Evolutionary conservation across 92 coral and sea anemone genomes (phyloP).

Genomic region (Nematostella vectensis): DNA sequence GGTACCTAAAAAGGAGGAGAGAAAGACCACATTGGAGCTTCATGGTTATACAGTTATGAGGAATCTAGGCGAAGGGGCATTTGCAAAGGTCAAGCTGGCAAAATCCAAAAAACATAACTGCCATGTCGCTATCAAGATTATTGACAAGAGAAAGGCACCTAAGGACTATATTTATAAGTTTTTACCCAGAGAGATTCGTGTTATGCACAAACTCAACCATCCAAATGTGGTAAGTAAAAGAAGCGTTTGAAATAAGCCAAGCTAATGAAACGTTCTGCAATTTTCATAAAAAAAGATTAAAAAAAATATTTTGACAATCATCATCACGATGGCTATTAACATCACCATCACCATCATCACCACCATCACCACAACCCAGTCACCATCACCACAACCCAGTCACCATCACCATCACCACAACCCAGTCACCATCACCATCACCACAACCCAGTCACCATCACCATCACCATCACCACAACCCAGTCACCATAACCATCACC

Average conservation of each 20-base stretch:
- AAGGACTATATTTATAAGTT: slow-evolving; percentile 69
- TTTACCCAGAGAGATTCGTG: slow-evolving; percentile 63
- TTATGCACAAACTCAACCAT: slow-evolving; percentile 64
- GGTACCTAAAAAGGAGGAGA: slow-evolving; percentile 60
- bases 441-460: no score
- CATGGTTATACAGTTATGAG: slow-evolving; percentile 62
- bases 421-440: no score
- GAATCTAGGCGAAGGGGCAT: slow-evolving; percentile 77
- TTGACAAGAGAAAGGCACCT: slow-evolving; percentile 74
- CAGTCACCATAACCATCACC: no score
- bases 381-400: no score
- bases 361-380: no score
- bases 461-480: no score
- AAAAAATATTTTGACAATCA: no score
- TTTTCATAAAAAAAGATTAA: no score
- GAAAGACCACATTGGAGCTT: slow-evolving; percentile 48
- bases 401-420: no score
- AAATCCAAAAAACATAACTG: slow-evolving; percentile 64
- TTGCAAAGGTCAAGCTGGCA: slow-evolving; percentile 71
- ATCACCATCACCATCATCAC: no score
- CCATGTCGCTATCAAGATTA: slow-evolving; percentile 56
- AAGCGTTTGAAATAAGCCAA: no score
- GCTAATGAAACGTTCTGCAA: not conserved
- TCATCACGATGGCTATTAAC: no score
- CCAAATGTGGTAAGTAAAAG: slow-evolving; percentile 83